Evolutionary conservation across 2,888 invertebrate species (phyloP), one percentile per base, ranked within the genome.

Genomic region (Poecilus cupreus): DNA sequence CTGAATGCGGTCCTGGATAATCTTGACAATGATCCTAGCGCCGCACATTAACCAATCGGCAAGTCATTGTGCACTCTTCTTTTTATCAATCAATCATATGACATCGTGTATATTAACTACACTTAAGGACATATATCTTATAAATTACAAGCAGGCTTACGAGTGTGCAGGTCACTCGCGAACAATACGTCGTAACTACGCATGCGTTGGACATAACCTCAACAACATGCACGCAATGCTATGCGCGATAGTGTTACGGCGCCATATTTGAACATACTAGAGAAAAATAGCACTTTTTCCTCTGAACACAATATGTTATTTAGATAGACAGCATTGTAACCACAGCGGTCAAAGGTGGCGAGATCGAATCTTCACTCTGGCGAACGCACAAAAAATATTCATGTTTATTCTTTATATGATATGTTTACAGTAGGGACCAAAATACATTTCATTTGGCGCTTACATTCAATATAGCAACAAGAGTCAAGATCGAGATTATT

Each of bases 11-110:
- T 70, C 46, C 83, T 83, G 83, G 26, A 60, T 49, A 76, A 13
- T 13, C 77, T 60, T 54, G 80, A 81, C 80, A 78, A 72, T 64
- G 82, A 82, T 74, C 70, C 79, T 79, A 81, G 68, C 81, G 76
- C 82, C 75, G 79, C 82, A 81, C 83, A 83, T 83, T 82, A 83
- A 20, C 57, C 76, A 80, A 82, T 80, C 77, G 80, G 83, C 84
- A 83, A 84, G 84, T 84, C 84, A 84, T 83, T 82, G 81, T 82
- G 60, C 54, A 83, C 82, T 83, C 83, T 64, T 84, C 80, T 82
- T 79, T 82, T 83, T 83, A 82, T 83, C 83, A 83, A 82, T 83
- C 84, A 83, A 83, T 84, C 84, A 84, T 80, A 82, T 81, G 83
- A 82, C 82, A 82, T 82, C 82, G 57, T 74, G 75, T 79, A 80